These are phyloP conservation scores for Cosmorhoe ocellata DNA, from an alignment of 2,888 invertebrate genomes.

Conservation along the genomic window DNA sequence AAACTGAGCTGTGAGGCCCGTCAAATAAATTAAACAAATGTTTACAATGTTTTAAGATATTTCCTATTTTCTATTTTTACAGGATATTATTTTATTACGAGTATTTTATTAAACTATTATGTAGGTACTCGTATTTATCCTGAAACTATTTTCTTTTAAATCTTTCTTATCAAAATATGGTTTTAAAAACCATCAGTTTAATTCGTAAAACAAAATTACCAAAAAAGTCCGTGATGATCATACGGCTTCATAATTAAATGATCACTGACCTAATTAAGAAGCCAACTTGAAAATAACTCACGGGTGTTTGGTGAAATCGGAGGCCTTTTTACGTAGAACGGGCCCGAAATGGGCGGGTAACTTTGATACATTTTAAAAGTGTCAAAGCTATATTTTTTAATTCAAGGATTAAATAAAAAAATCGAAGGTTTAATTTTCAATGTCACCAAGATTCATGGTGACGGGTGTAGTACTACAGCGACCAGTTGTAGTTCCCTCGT, in stretches of 20 bases:
- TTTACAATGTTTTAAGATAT: no score
- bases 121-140: no score
- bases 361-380: constrained; percentile 40
- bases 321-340: constrained; percentile 48
- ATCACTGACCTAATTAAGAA: constrained; percentile 27
- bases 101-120: no score
- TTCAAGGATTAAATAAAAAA: constrained; percentile 2
- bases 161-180: no score
- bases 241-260: constrained; percentile 23
- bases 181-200: no score
- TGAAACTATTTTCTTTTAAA: no score
- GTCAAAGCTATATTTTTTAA: background rate
- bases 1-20: no score
- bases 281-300: constrained; percentile 43
- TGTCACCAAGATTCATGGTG: constrained; percentile 49
- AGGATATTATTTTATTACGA: no score
- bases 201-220: background rate
- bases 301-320: constrained; percentile 50
- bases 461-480: constrained; percentile 43
- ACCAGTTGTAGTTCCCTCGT: constrained; percentile 41
- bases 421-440: constrained; percentile 39
- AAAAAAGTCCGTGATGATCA: constrained; percentile 7
- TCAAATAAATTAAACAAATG: no score
- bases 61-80: no score
- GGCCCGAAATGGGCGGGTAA: constrained; percentile 47